Evolutionary conservation across 2,113 vertebrate genomes (phyloP), one percentile per base, ranked within the genome.

Genomic region (Haemorhous mexicanus): DNA sequence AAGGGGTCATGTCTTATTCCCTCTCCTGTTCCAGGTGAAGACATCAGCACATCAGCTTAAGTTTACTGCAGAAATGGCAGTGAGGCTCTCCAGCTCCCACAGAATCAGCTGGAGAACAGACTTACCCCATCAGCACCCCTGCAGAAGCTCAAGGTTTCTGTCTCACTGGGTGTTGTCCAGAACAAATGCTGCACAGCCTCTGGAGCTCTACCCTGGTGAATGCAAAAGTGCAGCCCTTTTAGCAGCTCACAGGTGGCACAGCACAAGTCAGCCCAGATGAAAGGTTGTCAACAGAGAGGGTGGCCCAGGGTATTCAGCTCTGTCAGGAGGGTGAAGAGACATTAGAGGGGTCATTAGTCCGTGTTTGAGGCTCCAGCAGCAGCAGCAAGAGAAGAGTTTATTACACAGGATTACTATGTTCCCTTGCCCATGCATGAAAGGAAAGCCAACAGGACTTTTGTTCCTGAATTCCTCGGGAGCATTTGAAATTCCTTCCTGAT

Each of bases 401-500:
- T 80, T 77, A 77, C 64, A 70, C 52, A 63, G 66, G 69, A 89
- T 91, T 89, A 72, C 56, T 66, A 39, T 75, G 63, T 74, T 91
- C 87, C 84, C 93, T 77, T 6, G 5, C 67, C 75, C 85, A 80
- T 88, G 87, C 78, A 74, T 70, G 91, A 46, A 90, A 79, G 67
- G 67, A 94, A 97, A 95, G 72, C 52, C 90, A 95, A 43, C 43
- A 52, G 67, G 72, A 80, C 84, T 87, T 91, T 66, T 76, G 89
- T 91, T 93, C 56, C 75, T 75, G 23, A 96, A 96, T 96, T 95
- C 90, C 68, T 81, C 52, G 52, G 72, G 72, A 94, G 93, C 79
- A 90, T 94, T 95, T 95, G 67, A 88, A 90, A 95, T 95, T 96
- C 95, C 94, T 95, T 96, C 70, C 93, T 70, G 93, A 90, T 94